Conservation (phyloP, 1,140 invertebrate genomes). For the Pygmarrhopalites habei region DNA sequence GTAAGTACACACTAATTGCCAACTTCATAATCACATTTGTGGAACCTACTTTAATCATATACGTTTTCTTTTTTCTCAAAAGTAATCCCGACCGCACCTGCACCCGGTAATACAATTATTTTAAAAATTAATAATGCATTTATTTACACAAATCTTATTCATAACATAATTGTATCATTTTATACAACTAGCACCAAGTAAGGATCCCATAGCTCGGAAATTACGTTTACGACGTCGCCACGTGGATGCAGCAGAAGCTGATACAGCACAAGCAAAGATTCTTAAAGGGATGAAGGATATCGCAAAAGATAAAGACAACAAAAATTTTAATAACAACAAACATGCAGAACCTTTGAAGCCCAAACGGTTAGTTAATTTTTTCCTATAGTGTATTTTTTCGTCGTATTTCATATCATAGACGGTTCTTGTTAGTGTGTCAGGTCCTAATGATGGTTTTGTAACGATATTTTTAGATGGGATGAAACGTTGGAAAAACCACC, state of each 20-base stretch:
- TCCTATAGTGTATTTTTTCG: not conserved
- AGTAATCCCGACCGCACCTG: conserved; percentile 48
- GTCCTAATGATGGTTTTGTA: no score
- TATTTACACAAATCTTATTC: conserved; percentile 8
- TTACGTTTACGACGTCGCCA: conserved; percentile 68
- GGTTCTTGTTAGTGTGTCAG: no score
- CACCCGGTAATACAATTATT: conserved; percentile 43
- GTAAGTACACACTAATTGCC: no score
- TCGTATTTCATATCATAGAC: no score
- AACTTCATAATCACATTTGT: no score
- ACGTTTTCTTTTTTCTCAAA: no score
- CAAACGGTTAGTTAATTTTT: no score
- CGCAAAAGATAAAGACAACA: conserved; percentile 77
- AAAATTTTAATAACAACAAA: conserved; percentile 52
- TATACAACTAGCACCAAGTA: conserved; percentile 49
- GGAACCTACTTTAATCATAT: conserved; percentile 64
- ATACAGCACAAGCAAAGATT: conserved; percentile 90
- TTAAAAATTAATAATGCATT: conserved; percentile 1
- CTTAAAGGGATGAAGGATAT: conserved; percentile 97
- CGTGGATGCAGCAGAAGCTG: conserved; percentile 66
- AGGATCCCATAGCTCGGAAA: conserved; percentile 90
- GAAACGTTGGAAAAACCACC: conserved; percentile 90
- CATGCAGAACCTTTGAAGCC: conserved; percentile 56
- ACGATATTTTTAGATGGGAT: conserved; percentile 62
- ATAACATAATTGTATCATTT: no score